Base-by-base conservation (phyloP, 2,888 invertebrate species). In the Lycocerus yunnanus region DNA sequence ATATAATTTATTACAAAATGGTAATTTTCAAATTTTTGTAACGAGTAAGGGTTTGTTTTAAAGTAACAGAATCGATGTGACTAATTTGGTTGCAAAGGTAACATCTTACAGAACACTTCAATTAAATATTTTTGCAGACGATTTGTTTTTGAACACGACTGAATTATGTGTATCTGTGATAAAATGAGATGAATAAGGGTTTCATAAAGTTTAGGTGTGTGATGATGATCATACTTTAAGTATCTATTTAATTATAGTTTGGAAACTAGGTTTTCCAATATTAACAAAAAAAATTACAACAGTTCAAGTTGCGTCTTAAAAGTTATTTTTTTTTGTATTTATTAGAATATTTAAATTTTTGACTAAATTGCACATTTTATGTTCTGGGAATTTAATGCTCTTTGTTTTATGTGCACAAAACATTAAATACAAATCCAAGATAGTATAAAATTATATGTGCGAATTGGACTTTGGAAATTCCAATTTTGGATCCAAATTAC, bases 121-220 rank as follows among this genome's bases (percentile, higher is more conserved):
- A 43, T 66, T 66, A 66, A 27, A 27, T 24, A 24, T 66, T 66
- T 24, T 24, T 66, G 20, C 27, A 24, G 21, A 43, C 43, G 43
- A 66, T 66, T 66, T 24, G 21, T 66, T 24, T 66, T 66, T 66
- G 27, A 66, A 61, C 43, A 43, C 43, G 72, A 72, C 72, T 72
- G 72, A 72, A 72, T 72, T 72, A 72, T 72, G 72, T 72, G 72
- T 72, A 72, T 72, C 72, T 72, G 72, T 72, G 72, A 72, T 72
- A 71, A 71, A 11, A 68, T 61, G 72, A 72, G 66, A 59, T 67
- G 68, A 67, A 67, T 68, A 68, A 63, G 61, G 61, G 16, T 72
- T 69, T 71, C 58, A 66, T 72, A 68, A 72, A 72, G 59, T 72
- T 72, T 65, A 71, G 66, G 60, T 68, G 21, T 72, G 67, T 66